Base-by-base conservation (phyloP, 2,888 invertebrate genomes). In the Tetragonula carbonaria region DNA sequence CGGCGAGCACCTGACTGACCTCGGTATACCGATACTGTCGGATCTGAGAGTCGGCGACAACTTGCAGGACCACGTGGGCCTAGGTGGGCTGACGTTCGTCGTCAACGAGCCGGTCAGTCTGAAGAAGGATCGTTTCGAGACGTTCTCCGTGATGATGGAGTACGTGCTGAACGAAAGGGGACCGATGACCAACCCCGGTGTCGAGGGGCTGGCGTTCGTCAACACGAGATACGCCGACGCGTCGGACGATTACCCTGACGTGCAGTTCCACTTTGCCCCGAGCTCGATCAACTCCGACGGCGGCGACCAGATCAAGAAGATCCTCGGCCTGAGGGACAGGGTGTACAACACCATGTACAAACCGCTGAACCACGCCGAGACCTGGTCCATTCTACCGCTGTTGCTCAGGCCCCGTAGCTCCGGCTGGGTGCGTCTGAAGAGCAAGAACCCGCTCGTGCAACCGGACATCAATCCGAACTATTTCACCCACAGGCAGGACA, bases 391-490 rank as follows among this genome's bases (percentile, higher is more conserved):
- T 84, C 94, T 98, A 51, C 98, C 98, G 0, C 94, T 98, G 5
- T 94, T 98, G 0, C 94, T 99, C 88, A 96, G 99, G 11, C 98
- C 99, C 0, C 97, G 97, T 92, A 98, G 98, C 92, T 96, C 96
- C 0, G 99, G 99, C 0, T 97, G 97, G 96, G 95, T 99, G n/a
- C 96, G 97, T 74, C 95, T 99, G 28, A 96, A 96, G 87, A 97
- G 97, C 71, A 96, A 95, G 59, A 97, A 99, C 94, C 98, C 99
- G 0, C 95, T 97, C 86, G 96, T 97, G 1, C 96, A 97, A 85
- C 99, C 99, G 0, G 96, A 97, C 21, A 97, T 99, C 77, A 97
- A 98, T 93, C 98, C 99, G 0, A 99, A 99, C 94, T 99, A 99
- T 93, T 97, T 99, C 92, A 96, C 98, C 0, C 97, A 98, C 89